Conservation (phyloP, 2,888 invertebrate species). For the Leptinotarsa tumamoca region DNA sequence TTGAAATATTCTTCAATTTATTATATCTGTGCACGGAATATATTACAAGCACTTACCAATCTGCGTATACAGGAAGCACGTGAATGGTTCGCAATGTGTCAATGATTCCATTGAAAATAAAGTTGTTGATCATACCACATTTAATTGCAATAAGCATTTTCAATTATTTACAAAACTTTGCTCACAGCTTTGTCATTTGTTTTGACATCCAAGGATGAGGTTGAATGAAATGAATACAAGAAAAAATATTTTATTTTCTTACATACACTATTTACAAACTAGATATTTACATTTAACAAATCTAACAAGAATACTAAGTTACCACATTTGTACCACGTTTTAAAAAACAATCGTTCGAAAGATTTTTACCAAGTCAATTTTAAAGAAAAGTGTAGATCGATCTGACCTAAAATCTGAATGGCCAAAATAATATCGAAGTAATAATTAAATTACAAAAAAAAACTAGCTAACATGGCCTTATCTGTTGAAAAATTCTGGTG, state of each 20-base stretch:
- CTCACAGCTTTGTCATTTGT: slow-evolving; percentile 4
- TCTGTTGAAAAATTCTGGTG: slow-evolving; percentile 34
- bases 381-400: slow-evolving; percentile 38
- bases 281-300: slow-evolving; percentile 60
- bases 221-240: slow-evolving; percentile 43
- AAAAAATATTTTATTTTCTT: slow-evolving; percentile 58
- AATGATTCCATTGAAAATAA: neutral
- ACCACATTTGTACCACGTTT: slow-evolving; percentile 60
- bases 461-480: slow-evolving; percentile 48
- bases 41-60: slow-evolving; percentile 20
- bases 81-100: slow-evolving; percentile 31
- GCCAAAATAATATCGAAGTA: slow-evolving; percentile 39
- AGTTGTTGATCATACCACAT: neutral
- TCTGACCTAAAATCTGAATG: slow-evolving; percentile 36
- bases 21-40: slow-evolving; percentile 23
- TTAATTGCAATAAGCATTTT: neutral
- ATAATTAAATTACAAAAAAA: slow-evolving; percentile 41
- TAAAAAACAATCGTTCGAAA: slow-evolving; percentile 46
- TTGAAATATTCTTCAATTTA: slow-evolving; percentile 36
- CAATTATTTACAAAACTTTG: neutral
- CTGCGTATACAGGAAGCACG: slow-evolving; percentile 31
- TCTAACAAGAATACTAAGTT: slow-evolving; percentile 58
- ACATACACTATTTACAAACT: slow-evolving; percentile 60
- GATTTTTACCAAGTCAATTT: slow-evolving; percentile 38
- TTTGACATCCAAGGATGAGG: neutral